Evolutionary conservation across 1,140 invertebrate genomes (phyloP), one percentile per base, ranked within the genome.

Genomic region (Zaprionus nigranus): DNA sequence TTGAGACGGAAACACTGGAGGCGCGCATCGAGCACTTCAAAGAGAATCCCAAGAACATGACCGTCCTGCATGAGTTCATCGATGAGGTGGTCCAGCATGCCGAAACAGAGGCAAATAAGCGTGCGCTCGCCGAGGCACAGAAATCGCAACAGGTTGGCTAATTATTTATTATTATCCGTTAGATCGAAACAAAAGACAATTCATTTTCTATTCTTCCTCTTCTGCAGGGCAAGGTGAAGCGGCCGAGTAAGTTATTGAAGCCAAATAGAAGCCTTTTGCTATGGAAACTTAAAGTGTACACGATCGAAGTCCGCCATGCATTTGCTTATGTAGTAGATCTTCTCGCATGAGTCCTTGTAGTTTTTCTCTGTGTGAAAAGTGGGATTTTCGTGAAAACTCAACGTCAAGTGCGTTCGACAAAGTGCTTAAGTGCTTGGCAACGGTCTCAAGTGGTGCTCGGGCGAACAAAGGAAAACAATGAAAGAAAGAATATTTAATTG

Each of bases 131-230:
- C 46, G 82, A 84, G 30, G 36, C 51, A 66, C 77, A 82, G 24
- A 91, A 85, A 74, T 92, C 77, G 91, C 91, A 92, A 92, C 91
- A 92, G 91, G 91, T 92, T 79, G 75, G 67, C 65, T 69, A 72
- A 71, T 67, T 53, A 59, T 81, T 81, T 75, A 53, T 69, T 59
- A 62, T 46, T 26, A 22, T 57, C 34, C 59, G 13, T 56, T 28
- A 43, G 17, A 26, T 59, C 13, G 6, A 15, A 43, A 43, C 1
- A 13, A 38, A 38, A 71, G 22, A 59, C 38, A 73, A 49, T 51
- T 24, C 12, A 66, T 61, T 51, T 57, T 36, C 28, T 54, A 24
- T 84, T 13, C 28, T 65, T 43, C 17, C 63, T 82, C 79, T 36
- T 22, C 63, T 82, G 17, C 91, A 92, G 91, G 77, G 77, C 58